Conservation (phyloP, 1,140 invertebrate genomes). For the Scylla paramamosain region DNA sequence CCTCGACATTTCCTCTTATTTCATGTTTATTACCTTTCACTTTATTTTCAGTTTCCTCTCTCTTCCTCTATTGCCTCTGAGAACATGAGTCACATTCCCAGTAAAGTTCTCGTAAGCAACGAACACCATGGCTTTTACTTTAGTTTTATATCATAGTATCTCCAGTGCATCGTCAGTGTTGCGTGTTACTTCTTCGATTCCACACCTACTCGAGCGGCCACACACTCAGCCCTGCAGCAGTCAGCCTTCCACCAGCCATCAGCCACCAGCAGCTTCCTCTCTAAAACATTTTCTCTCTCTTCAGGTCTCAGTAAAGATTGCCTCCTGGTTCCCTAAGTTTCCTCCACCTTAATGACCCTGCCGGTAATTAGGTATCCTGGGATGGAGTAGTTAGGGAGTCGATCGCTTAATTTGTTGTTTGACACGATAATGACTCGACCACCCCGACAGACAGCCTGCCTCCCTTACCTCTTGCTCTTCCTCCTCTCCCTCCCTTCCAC, state of each 20-base stretch:
- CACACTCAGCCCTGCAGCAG: no score
- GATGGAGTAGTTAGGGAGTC: not conserved
- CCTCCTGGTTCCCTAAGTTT: not conserved
- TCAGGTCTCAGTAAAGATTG: not conserved
- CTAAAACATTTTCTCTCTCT: not conserved
- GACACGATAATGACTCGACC: constrained; percentile 7
- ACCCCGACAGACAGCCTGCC: not conserved
- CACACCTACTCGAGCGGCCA: no score
- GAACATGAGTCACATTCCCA: no score
- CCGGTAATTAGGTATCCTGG: not conserved
- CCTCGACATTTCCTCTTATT: not conserved
- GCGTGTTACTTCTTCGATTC: no score
- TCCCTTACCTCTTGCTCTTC: not conserved
- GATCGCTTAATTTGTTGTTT: constrained; percentile 16
- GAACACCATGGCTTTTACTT: no score
- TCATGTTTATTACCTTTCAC: not conserved
- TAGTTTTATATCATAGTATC: no score
- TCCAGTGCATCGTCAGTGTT: no score
- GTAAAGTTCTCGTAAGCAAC: no score
- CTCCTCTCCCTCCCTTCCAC: not conserved
- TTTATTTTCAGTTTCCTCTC: not conserved
- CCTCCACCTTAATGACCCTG: not conserved
- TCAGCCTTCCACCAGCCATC: no score
- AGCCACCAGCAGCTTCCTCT: not conserved
- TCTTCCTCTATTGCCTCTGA: not conserved